Conservation (phyloP, 2,113 vertebrate genomes). For the Chaenogobius annularis region DNA sequence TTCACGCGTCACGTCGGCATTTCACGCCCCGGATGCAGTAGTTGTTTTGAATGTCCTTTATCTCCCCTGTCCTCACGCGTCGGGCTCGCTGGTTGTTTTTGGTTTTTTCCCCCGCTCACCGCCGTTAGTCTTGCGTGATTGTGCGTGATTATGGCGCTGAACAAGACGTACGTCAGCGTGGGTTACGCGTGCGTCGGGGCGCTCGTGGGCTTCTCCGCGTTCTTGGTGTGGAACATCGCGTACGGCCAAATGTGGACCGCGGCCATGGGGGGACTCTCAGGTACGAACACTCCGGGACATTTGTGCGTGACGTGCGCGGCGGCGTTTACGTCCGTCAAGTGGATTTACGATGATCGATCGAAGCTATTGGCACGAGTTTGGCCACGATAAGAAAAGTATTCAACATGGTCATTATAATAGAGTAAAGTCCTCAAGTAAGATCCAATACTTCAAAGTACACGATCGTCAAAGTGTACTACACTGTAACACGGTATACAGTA, state of each 20-base stretch:
- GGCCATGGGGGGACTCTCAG: constrained; percentile 89
- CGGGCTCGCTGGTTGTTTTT: no score
- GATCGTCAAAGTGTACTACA: no score
- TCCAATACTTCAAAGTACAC: no score
- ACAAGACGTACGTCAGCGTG: constrained; percentile 76
- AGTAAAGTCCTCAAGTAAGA: no score
- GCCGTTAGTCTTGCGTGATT: background rate
- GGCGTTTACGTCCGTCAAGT: no score
- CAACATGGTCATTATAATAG: no score
- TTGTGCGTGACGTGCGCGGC: no score
- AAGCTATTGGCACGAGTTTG: no score
- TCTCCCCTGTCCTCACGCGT: background rate
- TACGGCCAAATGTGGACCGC: constrained; percentile 86
- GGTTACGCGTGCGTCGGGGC: constrained; percentile 80
- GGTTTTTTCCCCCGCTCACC: no score
- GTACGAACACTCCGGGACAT: constrained; percentile 60
- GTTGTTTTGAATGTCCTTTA: constrained; percentile 30
- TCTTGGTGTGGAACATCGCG: constrained; percentile 85
- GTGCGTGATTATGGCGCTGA: constrained; percentile 58
- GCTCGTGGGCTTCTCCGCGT: constrained; percentile 81
- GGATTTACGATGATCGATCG: no score
- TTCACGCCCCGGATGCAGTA: constrained; percentile 33
- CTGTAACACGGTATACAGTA: no score
- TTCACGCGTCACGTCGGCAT: background rate
- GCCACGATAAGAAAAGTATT: no score